Conservation (phyloP, 2,113 vertebrate genomes). For the Lagenorhynchus albirostris region DNA sequence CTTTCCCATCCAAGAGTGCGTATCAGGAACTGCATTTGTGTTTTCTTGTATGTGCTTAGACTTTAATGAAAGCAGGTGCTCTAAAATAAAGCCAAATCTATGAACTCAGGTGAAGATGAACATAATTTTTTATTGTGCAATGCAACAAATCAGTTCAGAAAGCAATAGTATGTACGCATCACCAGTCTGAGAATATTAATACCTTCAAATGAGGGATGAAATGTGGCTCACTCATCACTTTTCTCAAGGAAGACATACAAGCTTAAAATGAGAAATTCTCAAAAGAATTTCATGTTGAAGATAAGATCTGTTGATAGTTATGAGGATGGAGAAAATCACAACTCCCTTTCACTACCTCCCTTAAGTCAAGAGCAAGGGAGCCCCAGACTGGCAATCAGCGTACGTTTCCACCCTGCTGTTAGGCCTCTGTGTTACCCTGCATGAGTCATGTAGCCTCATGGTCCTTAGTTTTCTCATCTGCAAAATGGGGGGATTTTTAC, state of each 20-base stretch:
- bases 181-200: neutral
- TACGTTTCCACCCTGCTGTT: accelerated
- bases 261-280: neutral
- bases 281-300: neutral
- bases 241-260: neutral
- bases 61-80: neutral
- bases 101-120: neutral
- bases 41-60: neutral
- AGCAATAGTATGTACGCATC: accelerated
- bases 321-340: accelerated
- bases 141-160: neutral
- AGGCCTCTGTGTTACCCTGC: neutral
- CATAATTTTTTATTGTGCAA: neutral
- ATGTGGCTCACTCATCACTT: accelerated
- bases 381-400: too few species aligned
- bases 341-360: accelerated
- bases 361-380: neutral
- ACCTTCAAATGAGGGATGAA: neutral
- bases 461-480: neutral
- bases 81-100: neutral
- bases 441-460: neutral
- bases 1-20: neutral
- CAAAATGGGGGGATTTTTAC: neutral
- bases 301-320: neutral
- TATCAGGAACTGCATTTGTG: neutral